Percentiles rank a stretch among this genome's conserved stretches.
phyloP scores from a whole-genome alignment of 2,797 vertebrate species.

The Cyprinodon diabolis region DNA sequence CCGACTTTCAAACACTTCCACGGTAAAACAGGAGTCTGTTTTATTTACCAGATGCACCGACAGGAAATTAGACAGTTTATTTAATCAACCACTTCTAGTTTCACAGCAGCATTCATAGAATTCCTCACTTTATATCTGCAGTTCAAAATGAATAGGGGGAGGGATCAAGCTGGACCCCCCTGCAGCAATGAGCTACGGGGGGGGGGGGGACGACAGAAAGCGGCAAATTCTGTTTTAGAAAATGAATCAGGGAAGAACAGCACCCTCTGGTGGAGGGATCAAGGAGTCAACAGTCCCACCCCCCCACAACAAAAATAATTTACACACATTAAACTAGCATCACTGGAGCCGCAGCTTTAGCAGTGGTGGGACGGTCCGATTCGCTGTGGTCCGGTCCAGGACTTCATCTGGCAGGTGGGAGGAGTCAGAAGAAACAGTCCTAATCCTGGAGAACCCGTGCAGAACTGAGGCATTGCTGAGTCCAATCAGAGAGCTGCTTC shows the following conservation, averaged over 20 bases:
- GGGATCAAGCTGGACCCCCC: constrained; percentile 55
- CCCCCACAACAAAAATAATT: constrained; percentile 11
- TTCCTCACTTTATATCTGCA: constrained; percentile 64
- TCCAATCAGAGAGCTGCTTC: background rate
- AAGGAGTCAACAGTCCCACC: constrained; percentile 6
- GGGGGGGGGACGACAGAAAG: background rate
- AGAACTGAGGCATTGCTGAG: background rate
- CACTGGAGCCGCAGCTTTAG: constrained; percentile 15
- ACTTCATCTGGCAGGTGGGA: constrained; percentile 18
- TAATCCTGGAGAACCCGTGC: constrained; percentile 2
- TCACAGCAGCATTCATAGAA: constrained; percentile 81
- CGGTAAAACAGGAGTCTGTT: too few species aligned
- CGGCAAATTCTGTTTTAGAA: constrained; percentile 29
- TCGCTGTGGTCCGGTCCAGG: constrained; percentile 6
- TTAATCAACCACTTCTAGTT: constrained; percentile 85
- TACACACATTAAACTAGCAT: constrained; percentile 42
- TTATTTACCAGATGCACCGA: too few species aligned
- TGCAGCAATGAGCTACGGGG: constrained; percentile 49
- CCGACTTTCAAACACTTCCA: too few species aligned
- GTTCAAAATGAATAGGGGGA: constrained; percentile 60
- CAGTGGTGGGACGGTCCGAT: background rate
- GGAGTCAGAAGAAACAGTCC: constrained; percentile 18
- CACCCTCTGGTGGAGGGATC: constrained; percentile 27
- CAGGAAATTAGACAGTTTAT: constrained; percentile 59
- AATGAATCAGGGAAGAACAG: constrained; percentile 15